These are phyloP conservation scores for Phrynosoma blainvillii DNA, from an alignment of 2,113 vertebrate species.

Conservation along the genomic window DNA sequence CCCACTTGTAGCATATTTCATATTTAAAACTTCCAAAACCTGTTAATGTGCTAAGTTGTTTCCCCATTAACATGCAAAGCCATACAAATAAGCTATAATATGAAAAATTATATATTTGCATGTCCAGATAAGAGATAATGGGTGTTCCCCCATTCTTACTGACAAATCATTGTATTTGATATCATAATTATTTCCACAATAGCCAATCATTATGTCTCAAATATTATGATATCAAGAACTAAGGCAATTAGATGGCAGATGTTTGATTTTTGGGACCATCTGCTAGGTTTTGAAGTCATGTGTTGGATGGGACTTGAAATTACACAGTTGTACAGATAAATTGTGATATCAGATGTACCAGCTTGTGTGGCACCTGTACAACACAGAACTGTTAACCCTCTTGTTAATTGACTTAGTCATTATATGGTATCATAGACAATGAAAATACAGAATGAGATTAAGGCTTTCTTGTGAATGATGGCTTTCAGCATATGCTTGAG, in stretches of 20 bases:
- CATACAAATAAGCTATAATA: background rate
- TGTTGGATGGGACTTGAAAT: slow-evolving; percentile 58
- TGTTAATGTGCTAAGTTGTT: background rate
- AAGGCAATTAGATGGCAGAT: slow-evolving; percentile 66
- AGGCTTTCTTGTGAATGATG: background rate
- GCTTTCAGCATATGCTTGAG: background rate
- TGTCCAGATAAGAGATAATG: background rate
- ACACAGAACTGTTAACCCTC: background rate
- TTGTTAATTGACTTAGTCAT: background rate
- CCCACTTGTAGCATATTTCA: background rate
- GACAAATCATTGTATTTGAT: slow-evolving; percentile 48
- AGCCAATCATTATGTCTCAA: slow-evolving; percentile 64
- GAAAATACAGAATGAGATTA: background rate
- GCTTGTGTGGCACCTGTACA: slow-evolving; percentile 12
- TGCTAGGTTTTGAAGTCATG: slow-evolving; percentile 57
- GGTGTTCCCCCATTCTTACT: background rate
- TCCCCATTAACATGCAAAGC: background rate
- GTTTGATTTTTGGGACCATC: slow-evolving; percentile 62
- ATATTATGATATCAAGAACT: slow-evolving; percentile 61
- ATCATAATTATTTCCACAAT: slow-evolving; percentile 57
- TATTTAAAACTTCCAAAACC: background rate
- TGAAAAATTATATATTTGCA: background rate
- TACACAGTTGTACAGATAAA: slow-evolving; percentile 43
- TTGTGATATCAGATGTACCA: slow-evolving; percentile 1
- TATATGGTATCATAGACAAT: background rate